phyloP scores from a whole-genome alignment of 2,888 invertebrate genomes.

The Sphinx pinastri region DNA sequence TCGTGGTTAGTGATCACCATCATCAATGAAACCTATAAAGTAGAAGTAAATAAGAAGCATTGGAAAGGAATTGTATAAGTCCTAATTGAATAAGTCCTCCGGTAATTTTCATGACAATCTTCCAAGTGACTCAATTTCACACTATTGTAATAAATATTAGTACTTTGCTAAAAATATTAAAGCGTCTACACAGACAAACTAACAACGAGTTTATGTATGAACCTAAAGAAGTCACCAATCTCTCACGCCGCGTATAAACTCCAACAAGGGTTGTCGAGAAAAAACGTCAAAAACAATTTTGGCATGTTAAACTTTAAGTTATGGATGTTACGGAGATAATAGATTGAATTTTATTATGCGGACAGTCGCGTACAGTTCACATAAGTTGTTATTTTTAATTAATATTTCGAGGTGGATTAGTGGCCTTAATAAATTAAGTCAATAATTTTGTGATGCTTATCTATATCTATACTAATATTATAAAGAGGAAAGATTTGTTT shows the following conservation, averaged over 20 bases:
- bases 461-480: too few species aligned
- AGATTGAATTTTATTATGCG: conserved; percentile 42
- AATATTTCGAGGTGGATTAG: neutral
- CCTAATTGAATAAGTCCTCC: too few species aligned
- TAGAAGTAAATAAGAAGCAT: too few species aligned
- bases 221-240: conserved; percentile 15
- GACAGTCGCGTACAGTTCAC: conserved; percentile 34
- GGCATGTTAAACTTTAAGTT: conserved; percentile 48
- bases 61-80: too few species aligned
- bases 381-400: neutral
- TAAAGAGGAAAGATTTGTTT: too few species aligned
- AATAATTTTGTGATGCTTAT: neutral
- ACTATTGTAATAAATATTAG: too few species aligned
- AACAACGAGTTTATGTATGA: neutral
- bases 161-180: neutral
- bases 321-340: conserved; percentile 44
- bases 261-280: conserved; percentile 35
- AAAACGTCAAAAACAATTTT: conserved; percentile 35
- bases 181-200: neutral
- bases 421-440: too few species aligned
- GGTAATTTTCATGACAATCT: too few species aligned
- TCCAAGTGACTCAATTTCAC: too few species aligned
- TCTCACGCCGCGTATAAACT: conserved; percentile 24
- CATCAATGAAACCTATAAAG: too few species aligned
- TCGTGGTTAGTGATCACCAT: too few species aligned